A percentile compares a stretch with the other conserved stretches of the same genome.
Evolutionary conservation across 2,888 invertebrate genomes (phyloP).

Genomic region (Sycophila texana): DNA sequence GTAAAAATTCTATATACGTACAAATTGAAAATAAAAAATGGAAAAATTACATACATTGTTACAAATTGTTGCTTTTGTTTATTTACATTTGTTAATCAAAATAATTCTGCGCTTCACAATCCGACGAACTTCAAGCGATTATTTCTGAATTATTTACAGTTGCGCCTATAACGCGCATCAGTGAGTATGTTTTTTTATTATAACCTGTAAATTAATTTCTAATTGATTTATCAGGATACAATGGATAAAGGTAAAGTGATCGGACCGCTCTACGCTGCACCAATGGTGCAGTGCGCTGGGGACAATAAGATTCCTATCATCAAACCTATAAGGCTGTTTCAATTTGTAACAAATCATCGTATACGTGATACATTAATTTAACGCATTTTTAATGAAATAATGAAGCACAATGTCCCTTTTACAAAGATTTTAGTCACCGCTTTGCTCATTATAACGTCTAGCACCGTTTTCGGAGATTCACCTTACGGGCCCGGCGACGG

Average conservation of each 20-base stretch:
- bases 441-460: constrained; percentile 59
- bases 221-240: neutral
- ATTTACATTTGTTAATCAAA: neutral
- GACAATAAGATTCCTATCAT: constrained; percentile 58
- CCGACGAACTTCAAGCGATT: constrained; percentile 11
- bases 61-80: neutral
- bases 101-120: neutral
- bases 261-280: constrained; percentile 46
- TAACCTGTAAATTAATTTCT: neutral
- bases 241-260: constrained; percentile 25
- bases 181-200: neutral
- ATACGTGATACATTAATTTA: constrained; percentile 21
- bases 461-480: constrained; percentile 59
- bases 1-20: constrained; percentile 5
- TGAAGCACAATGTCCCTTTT: too few species aligned
- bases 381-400: neutral
- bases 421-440: constrained; percentile 58
- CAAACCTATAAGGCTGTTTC: constrained; percentile 66
- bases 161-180: too few species aligned
- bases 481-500: constrained; percentile 60
- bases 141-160: neutral
- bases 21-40: neutral
- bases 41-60: neutral
- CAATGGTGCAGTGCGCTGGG: constrained; percentile 53
- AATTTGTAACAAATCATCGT: constrained; percentile 62